Conservation (phyloP, 2,113 vertebrate genomes). For the Dasyornis broadbenti region DNA sequence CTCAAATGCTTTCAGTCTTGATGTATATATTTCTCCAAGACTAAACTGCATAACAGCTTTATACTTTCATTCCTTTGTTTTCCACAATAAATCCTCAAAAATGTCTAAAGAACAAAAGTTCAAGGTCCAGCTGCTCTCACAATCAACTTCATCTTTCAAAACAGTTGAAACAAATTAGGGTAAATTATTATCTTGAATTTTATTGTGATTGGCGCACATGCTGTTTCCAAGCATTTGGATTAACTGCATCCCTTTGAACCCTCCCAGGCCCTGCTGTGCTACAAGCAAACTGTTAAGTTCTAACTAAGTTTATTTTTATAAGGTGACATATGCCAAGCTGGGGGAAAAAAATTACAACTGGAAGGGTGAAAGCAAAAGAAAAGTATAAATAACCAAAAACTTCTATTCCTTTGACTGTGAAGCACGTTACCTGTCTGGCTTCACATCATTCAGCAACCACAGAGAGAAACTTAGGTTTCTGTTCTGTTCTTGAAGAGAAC, state of each 20-base stretch:
- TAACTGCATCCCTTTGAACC: slow-evolving; percentile 55
- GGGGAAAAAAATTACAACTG: background rate
- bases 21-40: background rate
- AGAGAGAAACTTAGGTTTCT: background rate
- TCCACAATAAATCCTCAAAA: slow-evolving; percentile 27
- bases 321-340: background rate
- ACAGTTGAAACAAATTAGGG: slow-evolving; percentile 35
- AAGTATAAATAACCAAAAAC: background rate
- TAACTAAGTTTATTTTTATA: slow-evolving; percentile 41
- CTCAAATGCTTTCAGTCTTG: background rate
- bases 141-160: slow-evolving; percentile 39
- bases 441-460: background rate
- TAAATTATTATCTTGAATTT: slow-evolving; percentile 53
- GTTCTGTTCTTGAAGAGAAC: background rate
- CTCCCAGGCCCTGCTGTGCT: slow-evolving; percentile 29
- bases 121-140: slow-evolving; percentile 19
- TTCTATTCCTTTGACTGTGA: background rate
- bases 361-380: background rate
- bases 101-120: slow-evolving; percentile 3
- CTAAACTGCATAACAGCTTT: background rate
- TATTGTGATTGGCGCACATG: background rate
- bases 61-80: background rate
- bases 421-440: background rate
- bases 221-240: slow-evolving; percentile 31
- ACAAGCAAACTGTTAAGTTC: background rate